Conservation (phyloP, 2,113 vertebrate genomes). For the Pica pica region DNA sequence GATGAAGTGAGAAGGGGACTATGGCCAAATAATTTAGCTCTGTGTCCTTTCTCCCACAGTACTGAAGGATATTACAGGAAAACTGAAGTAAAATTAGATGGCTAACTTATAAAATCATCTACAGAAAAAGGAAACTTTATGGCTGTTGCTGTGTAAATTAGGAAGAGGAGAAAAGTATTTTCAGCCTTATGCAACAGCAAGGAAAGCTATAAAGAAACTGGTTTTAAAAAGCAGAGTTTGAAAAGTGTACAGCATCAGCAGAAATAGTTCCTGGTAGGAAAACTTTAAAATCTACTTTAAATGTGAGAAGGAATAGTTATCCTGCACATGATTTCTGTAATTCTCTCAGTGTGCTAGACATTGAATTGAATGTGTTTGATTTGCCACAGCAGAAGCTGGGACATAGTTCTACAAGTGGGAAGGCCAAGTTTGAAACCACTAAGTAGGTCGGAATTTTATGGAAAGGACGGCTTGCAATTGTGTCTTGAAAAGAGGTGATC, state of each 20-base stretch:
- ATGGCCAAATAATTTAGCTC: background rate
- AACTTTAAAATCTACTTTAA: background rate
- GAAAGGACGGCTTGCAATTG: background rate
- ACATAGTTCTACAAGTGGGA: slow-evolving; percentile 1
- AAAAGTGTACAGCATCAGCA: background rate
- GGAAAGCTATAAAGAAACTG: background rate
- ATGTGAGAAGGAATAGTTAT: background rate
- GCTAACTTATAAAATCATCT: background rate
- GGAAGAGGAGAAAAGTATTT: background rate
- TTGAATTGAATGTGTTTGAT: background rate
- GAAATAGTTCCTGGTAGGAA: background rate
- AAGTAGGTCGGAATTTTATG: background rate
- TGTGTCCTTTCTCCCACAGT: background rate
- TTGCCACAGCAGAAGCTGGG: slow-evolving; percentile 19
- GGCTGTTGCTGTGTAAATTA: background rate
- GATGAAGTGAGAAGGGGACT: background rate
- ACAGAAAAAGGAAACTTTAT: background rate
- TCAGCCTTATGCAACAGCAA: background rate
- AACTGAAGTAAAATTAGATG: background rate
- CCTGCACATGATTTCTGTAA: background rate
- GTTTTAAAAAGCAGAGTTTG: background rate
- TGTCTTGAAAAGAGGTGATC: slow-evolving; percentile 2
- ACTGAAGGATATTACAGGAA: background rate
- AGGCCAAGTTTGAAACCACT: slow-evolving; percentile 24
- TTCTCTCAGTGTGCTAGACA: background rate